These are phyloP conservation scores for Setipinna tenuifilis DNA, from an alignment of 2,797 vertebrate genomes.

Conservation along the genomic window DNA sequence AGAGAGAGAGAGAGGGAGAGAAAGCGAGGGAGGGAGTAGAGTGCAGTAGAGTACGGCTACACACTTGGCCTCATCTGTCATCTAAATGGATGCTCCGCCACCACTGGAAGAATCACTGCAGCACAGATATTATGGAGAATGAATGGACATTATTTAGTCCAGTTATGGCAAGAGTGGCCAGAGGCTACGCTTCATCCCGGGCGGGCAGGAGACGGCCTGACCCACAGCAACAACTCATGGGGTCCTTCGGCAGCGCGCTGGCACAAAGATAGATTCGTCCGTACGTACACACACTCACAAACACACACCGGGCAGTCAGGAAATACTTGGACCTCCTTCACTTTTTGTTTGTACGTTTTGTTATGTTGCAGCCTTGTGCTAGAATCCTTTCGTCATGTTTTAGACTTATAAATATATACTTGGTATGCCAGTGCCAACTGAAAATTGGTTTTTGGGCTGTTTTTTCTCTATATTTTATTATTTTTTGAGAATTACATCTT, in stretches of 20 bases:
- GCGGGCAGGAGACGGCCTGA: constrained; percentile 9
- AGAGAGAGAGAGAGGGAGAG: too few species aligned
- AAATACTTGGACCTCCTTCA: not conserved
- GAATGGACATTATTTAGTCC: constrained; percentile 58
- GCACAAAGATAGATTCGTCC: not conserved
- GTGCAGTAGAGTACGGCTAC: not conserved
- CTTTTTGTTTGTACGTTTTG: not conserved
- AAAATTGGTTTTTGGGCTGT: too few species aligned
- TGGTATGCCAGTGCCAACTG: too few species aligned
- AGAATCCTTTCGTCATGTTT: too few species aligned
- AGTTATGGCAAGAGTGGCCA: constrained; percentile 46
- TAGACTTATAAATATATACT: too few species aligned
- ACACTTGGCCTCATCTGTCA: constrained; percentile 64
- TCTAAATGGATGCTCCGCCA: constrained; percentile 65
- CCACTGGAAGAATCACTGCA: constrained; percentile 57
- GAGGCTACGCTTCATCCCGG: constrained; percentile 32
- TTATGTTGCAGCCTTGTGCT: not conserved
- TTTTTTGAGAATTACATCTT: not conserved
- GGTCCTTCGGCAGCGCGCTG: not conserved
- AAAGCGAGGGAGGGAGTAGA: too few species aligned
- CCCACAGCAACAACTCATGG: not conserved
- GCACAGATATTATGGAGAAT: constrained; percentile 58
- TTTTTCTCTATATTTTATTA: too few species aligned
- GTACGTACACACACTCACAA: not conserved
- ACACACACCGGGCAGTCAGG: not conserved